phyloP scores from a whole-genome alignment of 2,797 vertebrate species.

The Psittacula echo region DNA sequence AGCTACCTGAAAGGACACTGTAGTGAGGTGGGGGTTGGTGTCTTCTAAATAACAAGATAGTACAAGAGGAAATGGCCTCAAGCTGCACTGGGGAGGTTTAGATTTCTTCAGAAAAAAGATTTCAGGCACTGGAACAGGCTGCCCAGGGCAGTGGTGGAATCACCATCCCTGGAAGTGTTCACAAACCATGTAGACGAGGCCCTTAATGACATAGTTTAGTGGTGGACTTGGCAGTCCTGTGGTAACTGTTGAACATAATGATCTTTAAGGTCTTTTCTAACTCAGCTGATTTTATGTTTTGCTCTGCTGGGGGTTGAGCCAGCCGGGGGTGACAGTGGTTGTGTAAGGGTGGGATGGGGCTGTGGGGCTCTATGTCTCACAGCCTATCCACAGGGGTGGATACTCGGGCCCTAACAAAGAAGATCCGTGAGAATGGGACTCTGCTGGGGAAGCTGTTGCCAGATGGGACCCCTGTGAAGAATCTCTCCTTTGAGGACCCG shows the following conservation, averaged over 20 bases:
- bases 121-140: not conserved
- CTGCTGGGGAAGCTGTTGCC: conserved; percentile 91
- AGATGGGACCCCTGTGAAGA: conserved; percentile 75
- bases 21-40: not conserved
- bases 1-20: not conserved
- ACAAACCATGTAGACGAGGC: not conserved
- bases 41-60: not conserved
- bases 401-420: conserved; percentile 91
- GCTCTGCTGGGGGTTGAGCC: fast-evolving
- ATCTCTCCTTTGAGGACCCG: conserved; percentile 85
- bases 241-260: not conserved
- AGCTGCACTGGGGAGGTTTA: not conserved
- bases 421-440: conserved; percentile 93
- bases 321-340: fast-evolving
- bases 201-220: not conserved
- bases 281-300: not conserved
- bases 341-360: not conserved
- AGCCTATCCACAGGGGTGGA: conserved; percentile 82
- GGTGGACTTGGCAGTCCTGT: not conserved
- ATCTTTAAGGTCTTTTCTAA: not conserved
- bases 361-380: not conserved
- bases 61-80: not conserved
- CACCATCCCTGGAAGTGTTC: not conserved
- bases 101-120: not conserved
- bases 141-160: not conserved